A percentile compares a stretch with the other conserved stretches of the same genome.
Evolutionary conservation across 2,888 invertebrate species (phyloP).

Genomic region (Meganola albula): DNA sequence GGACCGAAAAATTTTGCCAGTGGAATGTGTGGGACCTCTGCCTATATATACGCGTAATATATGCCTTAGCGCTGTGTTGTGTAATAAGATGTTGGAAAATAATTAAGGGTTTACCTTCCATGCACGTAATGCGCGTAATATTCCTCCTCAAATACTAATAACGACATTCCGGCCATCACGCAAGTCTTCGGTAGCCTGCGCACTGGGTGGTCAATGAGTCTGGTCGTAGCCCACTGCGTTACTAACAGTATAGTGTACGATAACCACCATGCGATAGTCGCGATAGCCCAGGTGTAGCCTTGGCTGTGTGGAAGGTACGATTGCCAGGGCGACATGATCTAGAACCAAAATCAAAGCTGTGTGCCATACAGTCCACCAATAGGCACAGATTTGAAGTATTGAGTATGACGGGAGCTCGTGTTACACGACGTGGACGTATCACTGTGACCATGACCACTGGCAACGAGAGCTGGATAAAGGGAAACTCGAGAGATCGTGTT

Average conservation of each 20-base stretch:
- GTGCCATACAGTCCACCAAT: too few relatives aligned
- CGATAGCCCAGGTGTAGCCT: conserved; percentile 54
- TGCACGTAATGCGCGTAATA: conserved; percentile 65
- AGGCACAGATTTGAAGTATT: too few relatives aligned
- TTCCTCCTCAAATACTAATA: conserved; percentile 62
- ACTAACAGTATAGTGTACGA: conserved; percentile 38
- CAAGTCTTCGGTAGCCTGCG: conserved; percentile 41
- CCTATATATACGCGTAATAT: too few relatives aligned
- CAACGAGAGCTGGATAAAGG: too few relatives aligned
- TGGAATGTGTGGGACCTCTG: too few relatives aligned
- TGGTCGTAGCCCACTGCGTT: conserved; percentile 33
- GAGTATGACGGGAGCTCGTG: too few relatives aligned
- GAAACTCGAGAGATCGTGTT: too few relatives aligned
- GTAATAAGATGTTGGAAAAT: too few relatives aligned
- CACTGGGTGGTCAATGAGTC: conserved; percentile 30
- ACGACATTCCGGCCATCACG: conserved; percentile 46
- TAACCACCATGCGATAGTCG: conserved; percentile 51
- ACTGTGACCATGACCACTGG: too few relatives aligned
- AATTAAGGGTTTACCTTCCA: conserved; percentile 48
- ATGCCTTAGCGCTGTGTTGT: too few relatives aligned
- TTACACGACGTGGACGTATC: too few relatives aligned
- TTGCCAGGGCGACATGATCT: conserved; percentile 48
- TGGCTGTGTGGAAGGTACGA: conserved; percentile 39
- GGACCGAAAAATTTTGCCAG: too few relatives aligned
- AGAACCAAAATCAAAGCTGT: conserved; percentile 7